Evolutionary conservation across 2,113 vertebrate genomes (phyloP).

Genomic region (Tenebrosternarchus preto): DNA sequence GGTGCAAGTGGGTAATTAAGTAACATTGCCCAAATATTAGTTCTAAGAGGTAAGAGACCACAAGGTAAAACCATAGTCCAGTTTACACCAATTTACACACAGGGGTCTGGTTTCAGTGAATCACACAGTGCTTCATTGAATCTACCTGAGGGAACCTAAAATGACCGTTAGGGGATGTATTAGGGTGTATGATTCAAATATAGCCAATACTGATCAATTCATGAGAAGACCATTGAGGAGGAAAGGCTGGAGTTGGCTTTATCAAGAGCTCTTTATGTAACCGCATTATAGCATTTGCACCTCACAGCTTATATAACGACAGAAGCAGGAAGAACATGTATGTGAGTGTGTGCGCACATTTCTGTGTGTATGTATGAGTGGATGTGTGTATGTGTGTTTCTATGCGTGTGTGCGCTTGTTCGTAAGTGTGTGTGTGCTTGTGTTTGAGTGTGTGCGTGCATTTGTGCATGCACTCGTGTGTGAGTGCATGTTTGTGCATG

Average conservation of each 20-base stretch:
- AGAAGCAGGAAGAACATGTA: not conserved
- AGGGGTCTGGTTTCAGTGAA: constrained; percentile 4
- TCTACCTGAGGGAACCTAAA: constrained; percentile 4
- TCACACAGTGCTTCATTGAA: constrained; percentile 1
- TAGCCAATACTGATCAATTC: constrained; percentile 25
- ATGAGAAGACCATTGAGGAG: constrained; percentile 19
- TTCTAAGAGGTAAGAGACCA: constrained; percentile 6
- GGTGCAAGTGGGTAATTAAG: constrained; percentile 23
- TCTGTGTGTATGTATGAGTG: no score
- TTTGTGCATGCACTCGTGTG: no score
- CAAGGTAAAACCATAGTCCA: constrained; percentile 7
- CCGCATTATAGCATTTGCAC: not conserved
- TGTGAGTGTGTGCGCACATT: no score
- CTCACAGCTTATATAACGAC: not conserved
- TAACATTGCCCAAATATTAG: constrained; percentile 33
- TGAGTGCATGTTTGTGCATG: not conserved
- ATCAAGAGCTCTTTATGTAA: constrained; percentile 7
- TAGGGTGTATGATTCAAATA: not conserved
- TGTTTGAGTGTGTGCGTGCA: no score
- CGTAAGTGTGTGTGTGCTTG: no score
- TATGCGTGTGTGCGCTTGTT: no score
- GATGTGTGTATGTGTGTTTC: no score
- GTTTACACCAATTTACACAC: constrained; percentile 12
- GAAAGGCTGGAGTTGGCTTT: constrained; percentile 19
- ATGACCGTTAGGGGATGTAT: not conserved